phyloP scores from a whole-genome alignment of 1,140 invertebrate species.

The Saccostrea echinata region DNA sequence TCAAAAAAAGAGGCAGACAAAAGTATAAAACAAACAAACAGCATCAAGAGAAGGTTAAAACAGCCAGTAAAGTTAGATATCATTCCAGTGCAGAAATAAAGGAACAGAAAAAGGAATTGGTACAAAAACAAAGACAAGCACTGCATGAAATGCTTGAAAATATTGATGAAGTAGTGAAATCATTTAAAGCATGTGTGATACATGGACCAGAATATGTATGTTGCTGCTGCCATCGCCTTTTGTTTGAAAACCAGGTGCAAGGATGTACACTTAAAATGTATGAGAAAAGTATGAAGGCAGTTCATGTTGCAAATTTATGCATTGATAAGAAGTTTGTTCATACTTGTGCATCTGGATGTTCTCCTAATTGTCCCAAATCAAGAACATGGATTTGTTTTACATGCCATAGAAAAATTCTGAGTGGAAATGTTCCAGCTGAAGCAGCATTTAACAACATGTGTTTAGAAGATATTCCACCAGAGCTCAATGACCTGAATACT shows the following conservation, averaged over 20 bases:
- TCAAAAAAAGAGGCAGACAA: not conserved
- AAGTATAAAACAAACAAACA: not conserved
- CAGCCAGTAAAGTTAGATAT: not conserved
- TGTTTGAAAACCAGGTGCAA: constrained; percentile 21
- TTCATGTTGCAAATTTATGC: not conserved
- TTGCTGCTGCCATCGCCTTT: constrained; percentile 13
- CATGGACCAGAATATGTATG: constrained; percentile 16
- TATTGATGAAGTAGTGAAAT: not conserved
- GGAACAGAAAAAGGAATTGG: not conserved
- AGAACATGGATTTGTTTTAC: constrained; percentile 2
- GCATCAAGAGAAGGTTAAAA: constrained; percentile 7
- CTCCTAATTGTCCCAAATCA: not conserved
- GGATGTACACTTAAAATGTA: constrained; percentile 4
- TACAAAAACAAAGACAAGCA: not conserved
- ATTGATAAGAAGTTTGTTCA: constrained; percentile 1
- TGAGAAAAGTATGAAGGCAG: not conserved
- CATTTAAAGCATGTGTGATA: not conserved
- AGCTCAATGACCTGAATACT: constrained; percentile 40
- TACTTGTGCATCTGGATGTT: not conserved
- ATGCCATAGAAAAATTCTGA: constrained; percentile 4
- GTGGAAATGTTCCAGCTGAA: constrained; percentile 13
- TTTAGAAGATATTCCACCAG: constrained; percentile 40
- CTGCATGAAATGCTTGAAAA: not conserved
- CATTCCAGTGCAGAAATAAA: not conserved
- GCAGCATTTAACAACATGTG: constrained; percentile 5